Base-by-base conservation (phyloP, 2,888 invertebrate species). In the Dolomedes plantarius region DNA sequence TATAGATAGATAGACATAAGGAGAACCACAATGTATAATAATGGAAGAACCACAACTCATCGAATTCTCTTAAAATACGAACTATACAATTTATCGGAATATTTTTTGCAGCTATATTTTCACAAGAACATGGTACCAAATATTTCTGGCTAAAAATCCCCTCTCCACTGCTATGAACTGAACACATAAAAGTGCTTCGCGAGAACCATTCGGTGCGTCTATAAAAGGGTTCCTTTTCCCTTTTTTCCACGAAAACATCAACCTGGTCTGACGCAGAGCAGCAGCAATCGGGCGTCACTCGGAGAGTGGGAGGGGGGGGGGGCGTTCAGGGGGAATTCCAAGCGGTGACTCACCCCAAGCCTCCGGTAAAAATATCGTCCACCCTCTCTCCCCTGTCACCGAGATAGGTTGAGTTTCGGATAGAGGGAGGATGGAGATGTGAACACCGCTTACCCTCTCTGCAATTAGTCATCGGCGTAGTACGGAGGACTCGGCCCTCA, bases 341-440 rank as follows among this genome's bases (percentile, higher is more conserved):
- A 16, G 16, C 11, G 16, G 13, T 46, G 46, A 46, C 46, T 46
- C 46, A 46, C 46, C 46, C 2, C 46, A 2, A 16, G n/a, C 46
- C 46, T 46, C 56, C 56, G 23, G 56, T 56, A 56, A 23, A 56
- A 56, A 56, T 56, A 23, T 16, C 56, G 56, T 56, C 56, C 56
- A 23, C 23, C 13, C 46, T 9, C 46, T 11, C 46, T 16, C 11
- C 23, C 23, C 5, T 11, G 5, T 23, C 5, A 56, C 56, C 1
- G 23, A 11, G 11, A 46, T 46, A 46, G 41, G 16, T 46, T 46
- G 16, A 16, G 16, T 13, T 13, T 5, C 41, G 3, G 23, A 56
- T n/a, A 5, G 5, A 23, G 23, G 56, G 56, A 56, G 56, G 56
- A 56, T 56, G 23, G 56, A 23, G 56, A 56, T 1, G n/a, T 16